A percentile compares a stretch with the other conserved stretches of the same genome.
These are phyloP conservation scores for Sebastes wilsoni DNA, from an alignment of 2,797 vertebrate genomes.

Conservation along the genomic window DNA sequence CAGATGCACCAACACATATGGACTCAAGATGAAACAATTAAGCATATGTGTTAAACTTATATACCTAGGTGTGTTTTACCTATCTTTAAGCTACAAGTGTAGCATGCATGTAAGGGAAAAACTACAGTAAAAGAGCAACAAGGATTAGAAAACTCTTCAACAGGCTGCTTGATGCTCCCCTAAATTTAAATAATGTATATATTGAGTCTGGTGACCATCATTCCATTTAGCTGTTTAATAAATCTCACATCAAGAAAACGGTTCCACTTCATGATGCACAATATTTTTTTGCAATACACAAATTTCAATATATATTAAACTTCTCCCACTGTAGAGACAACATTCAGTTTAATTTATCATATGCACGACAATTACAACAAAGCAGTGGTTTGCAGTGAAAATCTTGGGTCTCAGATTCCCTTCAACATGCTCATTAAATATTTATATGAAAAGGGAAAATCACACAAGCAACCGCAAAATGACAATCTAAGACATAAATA, in stretches of 20 bases:
- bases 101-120: background rate
- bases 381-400: too few relatives aligned
- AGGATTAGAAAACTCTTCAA: background rate
- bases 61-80: background rate
- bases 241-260: background rate
- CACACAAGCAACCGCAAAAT: background rate
- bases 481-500: too few relatives aligned
- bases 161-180: background rate
- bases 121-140: background rate
- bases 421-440: too few relatives aligned
- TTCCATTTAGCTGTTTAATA: background rate
- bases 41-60: background rate
- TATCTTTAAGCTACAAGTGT: background rate
- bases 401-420: too few relatives aligned
- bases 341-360: background rate
- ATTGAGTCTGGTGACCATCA: background rate
- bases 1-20: constrained; percentile 1
- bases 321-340: background rate
- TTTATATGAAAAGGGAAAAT: background rate
- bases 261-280: background rate
- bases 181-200: background rate
- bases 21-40: background rate
- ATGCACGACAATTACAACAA: background rate
- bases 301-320: background rate
- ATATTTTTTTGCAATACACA: background rate